Base-by-base conservation (phyloP, 2,797 vertebrate species). In the Neosilurus mollespiculum region DNA sequence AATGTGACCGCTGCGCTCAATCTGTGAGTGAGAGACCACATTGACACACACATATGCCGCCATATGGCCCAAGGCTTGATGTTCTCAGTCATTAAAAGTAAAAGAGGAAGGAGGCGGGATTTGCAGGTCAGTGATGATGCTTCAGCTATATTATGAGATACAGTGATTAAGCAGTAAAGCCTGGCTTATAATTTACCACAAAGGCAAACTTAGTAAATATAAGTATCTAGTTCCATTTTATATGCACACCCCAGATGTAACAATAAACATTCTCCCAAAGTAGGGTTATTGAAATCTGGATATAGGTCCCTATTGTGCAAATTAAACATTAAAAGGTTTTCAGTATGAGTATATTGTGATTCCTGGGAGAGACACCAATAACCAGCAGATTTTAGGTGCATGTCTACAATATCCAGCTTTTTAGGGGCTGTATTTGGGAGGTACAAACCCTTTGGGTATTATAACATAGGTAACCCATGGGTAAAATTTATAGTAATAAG, bases 1-100 rank as follows among this genome's bases (percentile, higher is more conserved):
- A 89, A 86, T 88, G 81, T 87, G 88, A 88, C 88, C 85, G 80
- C 87, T 89, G 87, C 66, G 86, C 79, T 86, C 85, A 86, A 83
- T 83, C 75, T 87, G 88, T 85, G 84, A 84, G 82, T 77, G 84
- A 82, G 73, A 85, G 83, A 81, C 81, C 87, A 87, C 75, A 86
- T 77, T n/a, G 67, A 79, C 83, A 78, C 81, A 85, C 78, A 83
- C 88, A 89, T 89, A 87, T 87, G 85, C 75, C 83, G 80, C 86
- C 85, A 89, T 87, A 89, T 88, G 87, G 87, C 82, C 73, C 30
- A 16, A 64, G 62, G 77, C 61, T 59, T 9, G 34, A 30, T 58
- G 65, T 85, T 80, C 70, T 83, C 81, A 83, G 64, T 83, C 82
- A 82, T 82, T 82, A 75, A 84, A 65, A 85, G 61, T 81, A 26